These are phyloP conservation scores for Drosophila kepulauana DNA, from an alignment of 1,140 invertebrate genomes.

Conservation along the genomic window DNA sequence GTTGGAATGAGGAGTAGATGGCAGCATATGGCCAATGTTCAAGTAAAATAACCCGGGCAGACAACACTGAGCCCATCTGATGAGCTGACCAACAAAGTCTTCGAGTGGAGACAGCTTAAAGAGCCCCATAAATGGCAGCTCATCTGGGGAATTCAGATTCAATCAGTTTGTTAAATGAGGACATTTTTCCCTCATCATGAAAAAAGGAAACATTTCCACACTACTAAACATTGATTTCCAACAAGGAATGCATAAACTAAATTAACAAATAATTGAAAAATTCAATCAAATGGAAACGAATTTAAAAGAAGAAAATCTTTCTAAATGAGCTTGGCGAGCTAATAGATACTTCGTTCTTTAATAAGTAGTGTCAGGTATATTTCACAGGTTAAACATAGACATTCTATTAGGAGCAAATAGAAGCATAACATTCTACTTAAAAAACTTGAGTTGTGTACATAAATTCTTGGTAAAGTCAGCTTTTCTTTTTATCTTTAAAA, in stretches of 20 bases:
- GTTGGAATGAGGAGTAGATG: not conserved
- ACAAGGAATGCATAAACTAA: constrained; percentile 5
- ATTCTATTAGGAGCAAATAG: too few relatives aligned
- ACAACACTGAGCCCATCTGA: constrained; percentile 2
- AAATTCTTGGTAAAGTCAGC: too few relatives aligned
- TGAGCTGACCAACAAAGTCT: not conserved
- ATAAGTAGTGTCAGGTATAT: not conserved
- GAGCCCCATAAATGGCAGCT: constrained; percentile 1
- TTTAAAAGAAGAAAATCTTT: not conserved
- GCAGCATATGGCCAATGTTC: constrained; percentile 33
- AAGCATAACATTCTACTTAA: too few relatives aligned
- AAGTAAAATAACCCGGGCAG: constrained; percentile 23
- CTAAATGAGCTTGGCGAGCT: not conserved
- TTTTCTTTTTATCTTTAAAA: too few relatives aligned
- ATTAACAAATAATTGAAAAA: constrained; percentile 5
- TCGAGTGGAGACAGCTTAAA: not conserved
- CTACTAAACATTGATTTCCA: not conserved
- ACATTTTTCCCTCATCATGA: not conserved
- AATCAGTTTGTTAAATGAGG: not conserved
- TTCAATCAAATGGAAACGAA: not conserved
- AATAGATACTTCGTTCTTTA: not conserved
- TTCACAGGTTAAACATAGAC: too few relatives aligned
- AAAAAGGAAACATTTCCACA: not conserved
- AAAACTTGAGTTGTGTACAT: too few relatives aligned
- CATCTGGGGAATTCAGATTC: constrained; percentile 2